Evolutionary conservation across 2,113 vertebrate species (phyloP), one percentile per base, ranked within the genome.

Genomic region (Theristicus caerulescens): DNA sequence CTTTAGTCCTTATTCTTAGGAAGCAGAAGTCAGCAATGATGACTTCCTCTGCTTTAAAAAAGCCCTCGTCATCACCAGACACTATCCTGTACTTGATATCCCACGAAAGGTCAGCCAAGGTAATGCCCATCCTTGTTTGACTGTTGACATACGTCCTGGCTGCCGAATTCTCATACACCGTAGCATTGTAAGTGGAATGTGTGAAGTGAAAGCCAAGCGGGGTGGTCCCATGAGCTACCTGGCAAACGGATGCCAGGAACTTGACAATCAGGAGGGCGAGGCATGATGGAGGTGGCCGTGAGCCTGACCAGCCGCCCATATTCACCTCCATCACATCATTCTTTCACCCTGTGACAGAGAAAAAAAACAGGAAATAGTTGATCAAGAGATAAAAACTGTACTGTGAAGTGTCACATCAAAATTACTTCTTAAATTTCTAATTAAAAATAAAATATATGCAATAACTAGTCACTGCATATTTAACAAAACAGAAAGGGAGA

Each of bases 11-110:
- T 97, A 99, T 99, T 87, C 99, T 98, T 84, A 99, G 97, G 93
- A 99, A 99, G 97, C 99, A 99, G 95, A 99, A 99, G 97, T 99
- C 99, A 14, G 99, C 99, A 71, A 99, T 98, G 44, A 99, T 94
- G 21, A 99, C 98, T 95, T 99, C 99, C 92, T 99, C 99, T 2
- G 99, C 99, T 97, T 99, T 99, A 97, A 99, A 99, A 96, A 99
- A 99, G 5, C 99, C 99, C 86, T 99, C 99, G 4, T 99, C 99
- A 7, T 99, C 99, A 12, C 99, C 99, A 17, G 99, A 99, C n/a
- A 99, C 99, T 91, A 99, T 99, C 97, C 98, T 98, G 97, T 99
- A 99, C 73, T 99, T 99, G 89, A 99, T 98, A 86, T 99, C 99
- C 99, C 99, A 99, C 3, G 98, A 99, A 47, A 98, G 98, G 88